phyloP scores from a whole-genome alignment of 2,888 invertebrate genomes.

The Digitonthophagus gazella region DNA sequence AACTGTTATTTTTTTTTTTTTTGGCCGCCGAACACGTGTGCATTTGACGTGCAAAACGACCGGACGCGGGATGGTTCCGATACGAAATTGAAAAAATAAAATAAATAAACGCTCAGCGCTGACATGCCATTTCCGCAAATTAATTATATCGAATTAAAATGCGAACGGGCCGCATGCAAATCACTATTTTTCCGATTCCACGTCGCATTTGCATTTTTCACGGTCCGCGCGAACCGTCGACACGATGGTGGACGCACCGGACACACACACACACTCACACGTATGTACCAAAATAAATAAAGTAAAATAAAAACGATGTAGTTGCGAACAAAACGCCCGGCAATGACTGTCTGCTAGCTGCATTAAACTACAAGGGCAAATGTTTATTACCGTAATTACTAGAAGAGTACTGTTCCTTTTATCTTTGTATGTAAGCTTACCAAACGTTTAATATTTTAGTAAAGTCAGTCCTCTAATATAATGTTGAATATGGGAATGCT shows the following conservation, averaged over 20 bases:
- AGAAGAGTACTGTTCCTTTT: not conserved
- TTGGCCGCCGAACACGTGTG: not conserved
- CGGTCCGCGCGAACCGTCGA: not conserved
- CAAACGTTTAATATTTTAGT: not conserved
- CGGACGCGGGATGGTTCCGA: not conserved
- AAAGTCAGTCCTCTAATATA: not conserved
- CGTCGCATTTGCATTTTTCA: not conserved
- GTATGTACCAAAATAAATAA: not conserved
- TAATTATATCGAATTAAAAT: not conserved
- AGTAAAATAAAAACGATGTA: not conserved
- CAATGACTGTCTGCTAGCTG: not conserved
- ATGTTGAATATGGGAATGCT: not conserved
- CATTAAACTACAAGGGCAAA: not conserved
- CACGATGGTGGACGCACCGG: not conserved
- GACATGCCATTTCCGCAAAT: not conserved
- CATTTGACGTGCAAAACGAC: not conserved
- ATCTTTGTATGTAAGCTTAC: not conserved
- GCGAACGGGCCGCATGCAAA: not conserved
- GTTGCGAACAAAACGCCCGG: not conserved
- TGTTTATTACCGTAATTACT: not conserved
- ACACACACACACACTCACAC: not conserved
- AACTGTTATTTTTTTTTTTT: not conserved
- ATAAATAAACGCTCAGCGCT: not conserved
- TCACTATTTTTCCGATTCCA: not conserved
- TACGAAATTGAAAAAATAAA: not conserved